Evolutionary conservation across 2,113 vertebrate species (phyloP).

Genomic region (Ia io): DNA sequence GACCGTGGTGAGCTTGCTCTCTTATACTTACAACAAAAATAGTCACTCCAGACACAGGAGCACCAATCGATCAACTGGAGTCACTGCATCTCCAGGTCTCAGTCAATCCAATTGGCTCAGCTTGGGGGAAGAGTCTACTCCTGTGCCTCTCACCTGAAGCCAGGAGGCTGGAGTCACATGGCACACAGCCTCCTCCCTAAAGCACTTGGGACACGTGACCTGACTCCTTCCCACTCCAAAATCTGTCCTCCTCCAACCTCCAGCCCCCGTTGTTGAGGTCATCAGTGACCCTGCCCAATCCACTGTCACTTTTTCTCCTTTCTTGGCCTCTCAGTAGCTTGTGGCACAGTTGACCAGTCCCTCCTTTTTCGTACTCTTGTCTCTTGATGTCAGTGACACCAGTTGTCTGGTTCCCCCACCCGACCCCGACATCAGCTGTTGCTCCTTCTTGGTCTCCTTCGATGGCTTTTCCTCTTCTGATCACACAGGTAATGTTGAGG

Average conservation of each 20-base stretch:
- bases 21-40: neutral
- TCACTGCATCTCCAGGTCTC: neutral
- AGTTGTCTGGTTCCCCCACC: neutral
- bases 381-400: neutral
- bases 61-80: neutral
- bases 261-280: neutral
- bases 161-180: neutral
- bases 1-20: neutral
- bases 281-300: neutral
- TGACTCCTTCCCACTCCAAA: neutral
- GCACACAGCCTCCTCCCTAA: neutral
- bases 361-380: neutral
- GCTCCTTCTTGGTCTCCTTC: neutral
- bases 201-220: rapidly evolving
- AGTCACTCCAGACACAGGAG: neutral
- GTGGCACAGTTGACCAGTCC: neutral
- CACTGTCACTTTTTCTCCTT: neutral
- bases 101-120: neutral
- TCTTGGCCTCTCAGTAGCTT: neutral
- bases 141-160: neutral
- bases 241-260: neutral
- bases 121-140: neutral
- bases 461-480: neutral
- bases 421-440: neutral
- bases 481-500: neutral